phyloP scores from a whole-genome alignment of 1,140 invertebrate species.

The Phortica variegata region DNA sequence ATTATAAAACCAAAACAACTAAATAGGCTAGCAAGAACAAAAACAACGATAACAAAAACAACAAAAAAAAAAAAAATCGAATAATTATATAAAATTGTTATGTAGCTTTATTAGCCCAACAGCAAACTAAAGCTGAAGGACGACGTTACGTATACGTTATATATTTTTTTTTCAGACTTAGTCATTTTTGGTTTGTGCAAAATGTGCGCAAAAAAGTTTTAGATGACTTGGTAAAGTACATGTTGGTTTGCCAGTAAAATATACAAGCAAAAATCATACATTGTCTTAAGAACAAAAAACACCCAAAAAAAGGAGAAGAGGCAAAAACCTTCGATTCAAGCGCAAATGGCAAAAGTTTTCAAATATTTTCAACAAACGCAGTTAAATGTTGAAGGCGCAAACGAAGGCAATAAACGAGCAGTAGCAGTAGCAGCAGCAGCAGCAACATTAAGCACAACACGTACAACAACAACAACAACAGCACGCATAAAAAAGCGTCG shows the following conservation, averaged over 20 bases:
- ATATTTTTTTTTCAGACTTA: no score
- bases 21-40: not conserved
- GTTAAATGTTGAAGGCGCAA: slow-evolving; percentile 14
- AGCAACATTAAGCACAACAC: slow-evolving; percentile 23
- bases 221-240: slow-evolving; percentile 34
- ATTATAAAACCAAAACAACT: not conserved
- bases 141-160: slow-evolving; percentile 32
- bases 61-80: not conserved
- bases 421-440: slow-evolving; percentile 10
- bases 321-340: slow-evolving; percentile 12
- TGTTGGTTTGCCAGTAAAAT: slow-evolving; percentile 6
- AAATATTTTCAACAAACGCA: slow-evolving; percentile 24
- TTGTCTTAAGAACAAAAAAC: slow-evolving; percentile 6
- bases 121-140: slow-evolving; percentile 30
- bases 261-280: slow-evolving; percentile 2
- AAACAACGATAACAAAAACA: slow-evolving; percentile 6
- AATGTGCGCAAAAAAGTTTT: slow-evolving; percentile 23
- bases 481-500: not conserved
- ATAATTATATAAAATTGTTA: slow-evolving; percentile 53
- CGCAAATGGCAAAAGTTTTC: slow-evolving; percentile 44
- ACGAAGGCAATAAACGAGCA: slow-evolving; percentile 19
- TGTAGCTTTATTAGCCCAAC: slow-evolving; percentile 40
- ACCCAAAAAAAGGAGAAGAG: slow-evolving; percentile 8
- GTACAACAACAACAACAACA: slow-evolving; percentile 3
- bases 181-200: no score